Evolutionary conservation across 2,113 vertebrate genomes (phyloP).

Genomic region (Fregata magnificens): DNA sequence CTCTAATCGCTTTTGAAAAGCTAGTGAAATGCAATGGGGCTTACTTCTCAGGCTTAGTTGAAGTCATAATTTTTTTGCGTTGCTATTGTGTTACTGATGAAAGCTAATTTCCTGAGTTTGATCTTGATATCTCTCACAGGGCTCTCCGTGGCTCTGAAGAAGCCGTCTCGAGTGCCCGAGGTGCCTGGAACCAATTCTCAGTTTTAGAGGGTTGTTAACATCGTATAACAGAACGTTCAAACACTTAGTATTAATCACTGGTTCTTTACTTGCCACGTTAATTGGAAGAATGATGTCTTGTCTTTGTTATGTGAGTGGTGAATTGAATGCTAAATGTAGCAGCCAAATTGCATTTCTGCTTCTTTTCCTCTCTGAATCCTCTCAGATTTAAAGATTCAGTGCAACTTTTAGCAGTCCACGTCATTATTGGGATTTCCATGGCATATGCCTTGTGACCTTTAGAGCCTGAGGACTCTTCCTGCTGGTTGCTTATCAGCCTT

Average conservation of each 20-base stretch:
- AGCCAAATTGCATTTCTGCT: neutral
- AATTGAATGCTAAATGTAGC: neutral
- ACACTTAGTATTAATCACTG: neutral
- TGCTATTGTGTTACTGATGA: neutral
- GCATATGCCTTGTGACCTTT: neutral
- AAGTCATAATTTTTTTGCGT: neutral
- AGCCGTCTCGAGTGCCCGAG: accelerated
- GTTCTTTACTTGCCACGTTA: neutral
- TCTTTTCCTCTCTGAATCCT: neutral
- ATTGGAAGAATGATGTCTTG: neutral
- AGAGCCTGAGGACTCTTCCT: neutral
- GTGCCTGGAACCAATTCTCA: neutral
- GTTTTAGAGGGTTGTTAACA: neutral
- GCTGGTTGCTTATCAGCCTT: neutral
- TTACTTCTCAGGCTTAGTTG: neutral
- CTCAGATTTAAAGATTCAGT: neutral
- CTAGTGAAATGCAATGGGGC: neutral
- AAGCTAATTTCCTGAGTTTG: neutral
- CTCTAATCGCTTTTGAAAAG: neutral
- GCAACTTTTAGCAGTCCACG: neutral
- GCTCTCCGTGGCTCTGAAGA: neutral
- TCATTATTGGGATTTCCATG: neutral
- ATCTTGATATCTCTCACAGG: neutral
- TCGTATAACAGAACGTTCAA: neutral
- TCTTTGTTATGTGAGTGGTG: neutral